Conservation (phyloP, 2,113 vertebrate species). For the Chionodraco myersi region DNA sequence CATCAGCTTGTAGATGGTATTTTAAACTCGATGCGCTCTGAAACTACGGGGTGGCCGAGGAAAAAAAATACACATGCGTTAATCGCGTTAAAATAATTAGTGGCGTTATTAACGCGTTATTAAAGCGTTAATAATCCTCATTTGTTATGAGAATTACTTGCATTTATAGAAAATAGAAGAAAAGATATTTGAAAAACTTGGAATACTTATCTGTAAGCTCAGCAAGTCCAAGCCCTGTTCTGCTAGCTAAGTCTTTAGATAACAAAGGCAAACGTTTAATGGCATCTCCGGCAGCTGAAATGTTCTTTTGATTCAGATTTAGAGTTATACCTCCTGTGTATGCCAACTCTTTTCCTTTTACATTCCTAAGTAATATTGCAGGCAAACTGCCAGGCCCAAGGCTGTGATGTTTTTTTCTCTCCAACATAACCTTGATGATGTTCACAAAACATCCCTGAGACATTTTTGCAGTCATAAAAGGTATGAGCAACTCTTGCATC, state of each 20-base stretch:
- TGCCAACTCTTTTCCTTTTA: not conserved
- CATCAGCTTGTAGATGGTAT: too few species aligned
- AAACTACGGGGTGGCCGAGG: too few species aligned
- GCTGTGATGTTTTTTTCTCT: not conserved
- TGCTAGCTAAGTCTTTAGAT: not conserved
- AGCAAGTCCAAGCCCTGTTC: too few species aligned
- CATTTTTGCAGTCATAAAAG: not conserved
- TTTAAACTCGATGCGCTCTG: too few species aligned
- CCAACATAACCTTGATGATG: conserved; percentile 2
- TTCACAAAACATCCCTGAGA: not conserved
- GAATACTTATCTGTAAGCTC: too few species aligned
- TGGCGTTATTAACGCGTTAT: too few species aligned
- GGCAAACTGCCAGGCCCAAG: not conserved
- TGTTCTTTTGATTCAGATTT: not conserved
- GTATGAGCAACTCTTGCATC: not conserved
- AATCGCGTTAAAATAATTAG: too few species aligned
- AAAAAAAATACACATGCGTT: too few species aligned
- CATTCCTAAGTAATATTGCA: not conserved
- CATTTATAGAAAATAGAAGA: not conserved
- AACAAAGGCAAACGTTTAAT: not conserved
- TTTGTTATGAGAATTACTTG: not conserved
- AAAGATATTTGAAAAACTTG: not conserved
- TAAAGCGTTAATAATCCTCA: too few species aligned
- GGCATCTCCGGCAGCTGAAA: not conserved
- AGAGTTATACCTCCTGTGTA: not conserved